A percentile compares a stretch with the other conserved stretches of the same genome.
phyloP scores from a whole-genome alignment of 2,113 vertebrate genomes.

The Carettochelys insculpta region DNA sequence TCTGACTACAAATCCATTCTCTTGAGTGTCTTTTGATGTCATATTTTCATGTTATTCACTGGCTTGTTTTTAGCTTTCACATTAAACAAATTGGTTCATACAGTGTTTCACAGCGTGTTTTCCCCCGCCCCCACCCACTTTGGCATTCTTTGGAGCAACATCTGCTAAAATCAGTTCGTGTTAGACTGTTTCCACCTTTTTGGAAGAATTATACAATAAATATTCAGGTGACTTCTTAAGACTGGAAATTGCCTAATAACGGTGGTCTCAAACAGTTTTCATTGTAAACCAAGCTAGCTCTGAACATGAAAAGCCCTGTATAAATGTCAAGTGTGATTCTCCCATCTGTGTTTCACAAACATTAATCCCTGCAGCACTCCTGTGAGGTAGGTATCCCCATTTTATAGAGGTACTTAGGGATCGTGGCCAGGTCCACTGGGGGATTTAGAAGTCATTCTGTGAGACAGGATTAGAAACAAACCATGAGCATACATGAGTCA shows the following conservation, averaged over 20 bases:
- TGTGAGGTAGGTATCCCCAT: neutral
- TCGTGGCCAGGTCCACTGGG: neutral
- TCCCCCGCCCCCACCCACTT: neutral
- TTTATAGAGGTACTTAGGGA: neutral
- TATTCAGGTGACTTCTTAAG: neutral
- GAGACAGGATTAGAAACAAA: neutral
- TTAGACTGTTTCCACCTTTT: neutral
- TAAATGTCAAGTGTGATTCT: neutral
- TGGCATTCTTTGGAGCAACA: neutral
- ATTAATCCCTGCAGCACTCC: neutral
- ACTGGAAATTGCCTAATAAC: neutral
- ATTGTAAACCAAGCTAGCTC: neutral
- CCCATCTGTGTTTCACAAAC: neutral
- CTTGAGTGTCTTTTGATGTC: neutral
- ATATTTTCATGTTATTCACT: neutral
- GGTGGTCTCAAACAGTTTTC: neutral
- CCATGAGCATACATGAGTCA: neutral
- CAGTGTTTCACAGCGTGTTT: neutral
- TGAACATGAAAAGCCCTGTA: neutral
- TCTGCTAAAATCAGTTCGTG: neutral
- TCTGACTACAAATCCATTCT: neutral
- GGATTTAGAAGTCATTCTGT: neutral
- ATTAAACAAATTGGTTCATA: constrained; percentile 28
- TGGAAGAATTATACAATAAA: neutral
- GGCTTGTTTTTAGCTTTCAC: neutral